Base-by-base conservation (phyloP, 2,113 vertebrate genomes). In the Heterochromis multidens region DNA sequence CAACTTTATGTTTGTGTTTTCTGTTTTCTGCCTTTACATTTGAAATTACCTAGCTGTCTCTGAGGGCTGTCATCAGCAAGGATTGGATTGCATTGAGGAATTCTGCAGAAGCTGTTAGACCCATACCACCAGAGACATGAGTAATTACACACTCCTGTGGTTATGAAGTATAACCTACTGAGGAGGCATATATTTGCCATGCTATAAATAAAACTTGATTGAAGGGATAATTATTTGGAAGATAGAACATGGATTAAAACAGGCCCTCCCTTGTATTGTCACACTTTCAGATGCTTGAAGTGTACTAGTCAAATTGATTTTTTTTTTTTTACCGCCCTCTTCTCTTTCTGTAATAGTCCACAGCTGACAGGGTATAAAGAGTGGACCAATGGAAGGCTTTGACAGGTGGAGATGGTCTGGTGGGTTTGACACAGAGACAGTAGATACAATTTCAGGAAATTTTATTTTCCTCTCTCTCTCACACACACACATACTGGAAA, bases 131-230 rank as follows among this genome's bases (percentile, higher is more conserved):
- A 80, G 31, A 88, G 59, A 78, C 37, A 52, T 35, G 27, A 76
- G 54, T 88, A 84, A 91, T 91, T 85, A 90, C 81, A 76, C 84
- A 77, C 67, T 65, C 80, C 79, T 80, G 79, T 77, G 85, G 62
- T 57, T 67, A 61, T 60, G 81, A 80, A 88, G 80, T 85, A 82
- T 81, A 83, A 90, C 84, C 63, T 89, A 90, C 54, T 56, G 25
- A 76, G 54, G 77, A 85, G 58, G 79, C 54, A 77, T 56, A 56
- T 60, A 82, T 86, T 87, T 81, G 23, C 60, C 33, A 62, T 58
- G 43, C 83, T 87, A 84, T 84, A 84, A 93, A 92, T 90, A 90
- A 33, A 83, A 40, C 23, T 56, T 89, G 77, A 90, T 88, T 88
- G 80, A 91, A 77, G 70, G 81, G 52, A 77, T 82, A 81, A 88